Evolutionary conservation across 2,113 vertebrate species (phyloP).

Genomic region (Dissostichus mawsoni): DNA sequence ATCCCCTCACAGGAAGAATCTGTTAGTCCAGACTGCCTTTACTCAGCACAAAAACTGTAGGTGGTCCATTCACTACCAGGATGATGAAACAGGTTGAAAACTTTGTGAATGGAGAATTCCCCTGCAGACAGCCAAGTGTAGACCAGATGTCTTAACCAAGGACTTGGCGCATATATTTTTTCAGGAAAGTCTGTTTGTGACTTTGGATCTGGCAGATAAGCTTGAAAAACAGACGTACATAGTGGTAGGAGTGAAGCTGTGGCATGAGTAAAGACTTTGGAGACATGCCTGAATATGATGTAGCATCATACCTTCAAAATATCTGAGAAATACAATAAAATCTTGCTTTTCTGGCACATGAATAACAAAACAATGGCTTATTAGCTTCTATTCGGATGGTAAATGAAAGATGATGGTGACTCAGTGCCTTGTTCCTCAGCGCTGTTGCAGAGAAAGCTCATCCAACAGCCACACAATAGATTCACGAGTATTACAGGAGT

Average conservation of each 20-base stretch:
- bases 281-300: neutral
- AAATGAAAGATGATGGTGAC: neutral
- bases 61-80: neutral
- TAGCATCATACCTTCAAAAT: neutral
- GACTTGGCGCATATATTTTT: neutral
- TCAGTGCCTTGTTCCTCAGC: too few species aligned
- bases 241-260: neutral
- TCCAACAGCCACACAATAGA: constrained; percentile 21
- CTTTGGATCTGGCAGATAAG: constrained; percentile 21
- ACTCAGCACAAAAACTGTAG: neutral
- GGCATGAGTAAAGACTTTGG: neutral
- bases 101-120: constrained; percentile 8
- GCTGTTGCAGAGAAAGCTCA: neutral
- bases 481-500: constrained; percentile 49
- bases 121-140: neutral
- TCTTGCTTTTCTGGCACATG: neutral
- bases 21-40: neutral
- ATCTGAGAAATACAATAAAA: neutral
- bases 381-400: neutral
- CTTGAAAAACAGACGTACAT: constrained; percentile 1
- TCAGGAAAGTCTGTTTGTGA: constrained; percentile 8
- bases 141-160: constrained; percentile 8
- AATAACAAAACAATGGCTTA: too few species aligned
- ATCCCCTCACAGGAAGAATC: neutral
- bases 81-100: constrained; percentile 24